These are phyloP conservation scores for Papilio glaucus DNA, from an alignment of 1,140 invertebrate species.

Conservation along the genomic window DNA sequence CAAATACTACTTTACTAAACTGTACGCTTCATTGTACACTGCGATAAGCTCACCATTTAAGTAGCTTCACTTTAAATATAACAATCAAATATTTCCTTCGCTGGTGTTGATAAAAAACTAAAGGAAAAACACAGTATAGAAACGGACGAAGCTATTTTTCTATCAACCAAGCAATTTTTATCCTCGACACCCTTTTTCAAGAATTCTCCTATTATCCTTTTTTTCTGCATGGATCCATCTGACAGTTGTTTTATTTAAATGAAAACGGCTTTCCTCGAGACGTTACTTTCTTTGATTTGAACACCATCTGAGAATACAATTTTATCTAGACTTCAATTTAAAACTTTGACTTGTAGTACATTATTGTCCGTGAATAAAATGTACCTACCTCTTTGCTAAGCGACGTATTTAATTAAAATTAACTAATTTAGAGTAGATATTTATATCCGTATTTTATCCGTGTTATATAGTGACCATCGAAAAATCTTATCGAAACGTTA, in stretches of 20 bases:
- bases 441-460: too few species aligned
- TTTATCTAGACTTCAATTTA: conserved; percentile 11
- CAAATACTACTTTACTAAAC: too few species aligned
- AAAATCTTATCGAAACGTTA: too few species aligned
- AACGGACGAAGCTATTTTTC: conserved; percentile 16
- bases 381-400: too few species aligned
- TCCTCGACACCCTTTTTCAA: conserved; percentile 13
- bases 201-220: conserved; percentile 27
- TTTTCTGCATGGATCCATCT: conserved; percentile 10
- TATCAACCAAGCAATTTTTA: conserved; percentile 27
- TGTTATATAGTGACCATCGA: too few species aligned
- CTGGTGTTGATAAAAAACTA: background rate
- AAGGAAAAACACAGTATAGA: conserved; percentile 1
- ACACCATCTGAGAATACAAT: conserved; percentile 2
- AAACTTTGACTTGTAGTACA: background rate
- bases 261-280: conserved; percentile 13
- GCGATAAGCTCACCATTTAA: background rate
- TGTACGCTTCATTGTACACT: background rate
- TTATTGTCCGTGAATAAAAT: background rate
- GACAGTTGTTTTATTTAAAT: conserved; percentile 27
- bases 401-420: too few species aligned
- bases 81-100: conserved; percentile 1
- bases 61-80: background rate
- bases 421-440: too few species aligned
- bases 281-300: conserved; percentile 7